These are phyloP conservation scores for Dryobota labecula DNA, from an alignment of 2,888 invertebrate species.

Conservation along the genomic window DNA sequence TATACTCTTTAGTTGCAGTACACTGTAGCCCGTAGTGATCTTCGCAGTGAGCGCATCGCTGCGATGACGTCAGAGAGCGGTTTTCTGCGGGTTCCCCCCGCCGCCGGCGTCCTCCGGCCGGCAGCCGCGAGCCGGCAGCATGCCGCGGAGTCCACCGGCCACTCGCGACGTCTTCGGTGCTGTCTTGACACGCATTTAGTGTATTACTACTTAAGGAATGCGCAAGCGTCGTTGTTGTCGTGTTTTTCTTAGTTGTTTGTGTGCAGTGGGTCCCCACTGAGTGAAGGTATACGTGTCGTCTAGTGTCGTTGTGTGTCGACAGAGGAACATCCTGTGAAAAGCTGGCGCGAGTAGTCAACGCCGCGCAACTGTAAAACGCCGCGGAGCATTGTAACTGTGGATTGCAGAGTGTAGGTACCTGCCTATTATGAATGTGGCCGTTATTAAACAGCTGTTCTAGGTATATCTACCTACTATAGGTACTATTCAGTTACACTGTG, in stretches of 20 bases:
- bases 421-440: neutral
- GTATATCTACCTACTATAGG: neutral
- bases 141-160: constrained; percentile 24
- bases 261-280: constrained; percentile 2
- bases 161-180: constrained; percentile 28
- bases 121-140: neutral
- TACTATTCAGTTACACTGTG: neutral
- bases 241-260: constrained; percentile 10
- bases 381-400: constrained; percentile 3
- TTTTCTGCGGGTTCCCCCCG: constrained; percentile 44
- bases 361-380: neutral
- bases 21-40: neutral
- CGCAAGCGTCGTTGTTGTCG: constrained; percentile 22
- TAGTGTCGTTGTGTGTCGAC: constrained; percentile 4
- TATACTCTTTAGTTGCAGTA: too few relatives aligned
- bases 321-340: neutral
- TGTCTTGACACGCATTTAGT: constrained; percentile 30
- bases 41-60: neutral
- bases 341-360: neutral
- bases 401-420: constrained; percentile 9
- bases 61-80: constrained; percentile 50
- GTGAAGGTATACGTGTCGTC: constrained; percentile 1
- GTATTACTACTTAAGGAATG: constrained; percentile 30
- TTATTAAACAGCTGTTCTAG: constrained; percentile 14
- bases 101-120: constrained; percentile 8